A percentile compares a stretch with the other conserved stretches of the same genome.
Conservation (phyloP, 64 coral and sea anemone genomes). For the Hydrozoanthus tunicans region DNA sequence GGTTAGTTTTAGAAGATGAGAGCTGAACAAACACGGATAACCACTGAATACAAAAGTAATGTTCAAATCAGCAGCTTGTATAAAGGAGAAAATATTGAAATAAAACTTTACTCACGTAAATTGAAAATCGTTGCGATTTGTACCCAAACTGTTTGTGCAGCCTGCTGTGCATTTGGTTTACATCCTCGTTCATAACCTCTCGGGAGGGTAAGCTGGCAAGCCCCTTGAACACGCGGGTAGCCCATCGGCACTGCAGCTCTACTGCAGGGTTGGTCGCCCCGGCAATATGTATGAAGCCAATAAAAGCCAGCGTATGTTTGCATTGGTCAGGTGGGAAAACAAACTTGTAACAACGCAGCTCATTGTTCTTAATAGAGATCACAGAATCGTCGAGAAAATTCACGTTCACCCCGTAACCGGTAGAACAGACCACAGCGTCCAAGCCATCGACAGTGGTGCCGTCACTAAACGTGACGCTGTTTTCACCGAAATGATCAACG, state of each 20-base stretch:
- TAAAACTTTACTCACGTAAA: background rate
- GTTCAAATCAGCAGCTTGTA: too few species aligned
- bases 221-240: conserved; percentile 69
- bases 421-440: conserved; percentile 72
- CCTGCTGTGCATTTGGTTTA: background rate
- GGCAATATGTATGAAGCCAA: conserved; percentile 60
- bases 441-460: conserved; percentile 52
- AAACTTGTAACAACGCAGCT: conserved; percentile 69
- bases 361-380: conserved; percentile 56
- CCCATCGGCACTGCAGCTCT: conserved; percentile 72
- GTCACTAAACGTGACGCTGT: conserved; percentile 55
- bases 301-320: conserved; percentile 65
- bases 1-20: too few species aligned
- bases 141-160: conserved; percentile 13
- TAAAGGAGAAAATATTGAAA: background rate
- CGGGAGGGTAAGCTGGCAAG: conserved; percentile 49
- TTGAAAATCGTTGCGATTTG: background rate
- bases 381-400: conserved; percentile 72
- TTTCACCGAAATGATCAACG: conserved; percentile 50
- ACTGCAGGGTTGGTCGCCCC: conserved; percentile 62
- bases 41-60: too few species aligned
- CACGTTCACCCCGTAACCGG: conserved; percentile 70
- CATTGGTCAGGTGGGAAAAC: conserved; percentile 75
- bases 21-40: too few species aligned
- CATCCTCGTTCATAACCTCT: conserved; percentile 61